phyloP scores from a whole-genome alignment of 1,140 invertebrate species.

The Drosophila suzukii region DNA sequence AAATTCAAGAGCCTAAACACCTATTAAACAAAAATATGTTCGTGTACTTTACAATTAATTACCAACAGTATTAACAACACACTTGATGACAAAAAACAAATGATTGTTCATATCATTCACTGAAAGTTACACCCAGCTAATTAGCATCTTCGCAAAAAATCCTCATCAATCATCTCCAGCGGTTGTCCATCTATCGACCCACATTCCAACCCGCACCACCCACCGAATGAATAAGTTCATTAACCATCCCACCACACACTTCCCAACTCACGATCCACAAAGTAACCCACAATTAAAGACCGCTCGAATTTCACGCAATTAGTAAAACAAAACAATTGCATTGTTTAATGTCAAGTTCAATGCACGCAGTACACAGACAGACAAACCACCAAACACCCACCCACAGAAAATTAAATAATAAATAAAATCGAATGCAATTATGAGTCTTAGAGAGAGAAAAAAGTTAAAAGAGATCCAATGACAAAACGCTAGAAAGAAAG shows the following conservation, averaged over 20 bases:
- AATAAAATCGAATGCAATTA: constrained; percentile 62
- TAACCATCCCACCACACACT: constrained; percentile 31
- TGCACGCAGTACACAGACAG: constrained; percentile 60
- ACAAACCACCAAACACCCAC: constrained; percentile 36
- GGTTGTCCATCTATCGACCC: constrained; percentile 36
- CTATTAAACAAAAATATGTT: too few relatives aligned
- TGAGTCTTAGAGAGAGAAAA: not conserved
- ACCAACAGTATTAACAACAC: not conserved
- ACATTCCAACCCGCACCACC: constrained; percentile 31
- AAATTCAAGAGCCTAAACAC: too few relatives aligned
- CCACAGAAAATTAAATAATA: constrained; percentile 74
- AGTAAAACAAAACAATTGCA: constrained; percentile 72
- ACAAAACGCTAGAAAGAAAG: not conserved
- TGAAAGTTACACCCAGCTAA: constrained; percentile 27
- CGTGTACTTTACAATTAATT: not conserved
- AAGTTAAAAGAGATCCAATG: not conserved
- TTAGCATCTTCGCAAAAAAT: constrained; percentile 23
- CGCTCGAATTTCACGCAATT: constrained; percentile 74
- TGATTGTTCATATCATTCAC: constrained; percentile 14
- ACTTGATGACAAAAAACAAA: constrained; percentile 9
- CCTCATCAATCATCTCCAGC: constrained; percentile 30
- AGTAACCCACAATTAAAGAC: constrained; percentile 75
- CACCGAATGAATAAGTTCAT: constrained; percentile 34
- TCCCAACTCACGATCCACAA: constrained; percentile 42
- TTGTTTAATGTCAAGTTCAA: constrained; percentile 78